A percentile compares a stretch with the other conserved stretches of the same genome.
phyloP scores from a whole-genome alignment of 2,113 vertebrate species.

The Tyrannus savana region DNA sequence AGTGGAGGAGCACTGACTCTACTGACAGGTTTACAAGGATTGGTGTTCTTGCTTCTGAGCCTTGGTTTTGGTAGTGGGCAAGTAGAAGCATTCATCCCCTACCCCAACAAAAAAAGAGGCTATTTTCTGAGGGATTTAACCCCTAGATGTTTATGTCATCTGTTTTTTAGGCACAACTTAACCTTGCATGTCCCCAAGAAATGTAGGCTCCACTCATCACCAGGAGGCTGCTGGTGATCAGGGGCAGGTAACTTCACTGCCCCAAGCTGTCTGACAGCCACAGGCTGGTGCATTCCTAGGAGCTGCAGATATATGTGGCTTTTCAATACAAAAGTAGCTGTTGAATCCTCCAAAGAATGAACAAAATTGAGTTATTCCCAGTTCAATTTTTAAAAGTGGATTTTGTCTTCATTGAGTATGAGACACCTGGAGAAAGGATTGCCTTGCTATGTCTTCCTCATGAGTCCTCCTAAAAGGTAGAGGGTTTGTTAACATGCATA shows the following conservation, averaged over 20 bases:
- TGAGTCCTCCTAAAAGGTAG: background rate
- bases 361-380: background rate
- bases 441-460: background rate
- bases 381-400: background rate
- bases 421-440: background rate
- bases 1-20: background rate
- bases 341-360: background rate
- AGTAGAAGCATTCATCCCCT: background rate
- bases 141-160: background rate
- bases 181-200: background rate
- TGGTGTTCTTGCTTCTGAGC: background rate
- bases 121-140: background rate
- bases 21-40: background rate
- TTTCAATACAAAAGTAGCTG: background rate
- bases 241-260: background rate
- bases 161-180: background rate
- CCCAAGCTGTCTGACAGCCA: background rate
- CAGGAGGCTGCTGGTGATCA: background rate
- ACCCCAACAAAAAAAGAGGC: fast-evolving
- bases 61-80: background rate
- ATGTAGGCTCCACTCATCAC: background rate
- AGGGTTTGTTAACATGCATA: background rate
- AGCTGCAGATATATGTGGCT: background rate
- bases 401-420: background rate
- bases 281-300: background rate